Evolutionary conservation across 2,888 invertebrate genomes (phyloP), one percentile per base, ranked within the genome.

Genomic region (Parochlus steinenii): DNA sequence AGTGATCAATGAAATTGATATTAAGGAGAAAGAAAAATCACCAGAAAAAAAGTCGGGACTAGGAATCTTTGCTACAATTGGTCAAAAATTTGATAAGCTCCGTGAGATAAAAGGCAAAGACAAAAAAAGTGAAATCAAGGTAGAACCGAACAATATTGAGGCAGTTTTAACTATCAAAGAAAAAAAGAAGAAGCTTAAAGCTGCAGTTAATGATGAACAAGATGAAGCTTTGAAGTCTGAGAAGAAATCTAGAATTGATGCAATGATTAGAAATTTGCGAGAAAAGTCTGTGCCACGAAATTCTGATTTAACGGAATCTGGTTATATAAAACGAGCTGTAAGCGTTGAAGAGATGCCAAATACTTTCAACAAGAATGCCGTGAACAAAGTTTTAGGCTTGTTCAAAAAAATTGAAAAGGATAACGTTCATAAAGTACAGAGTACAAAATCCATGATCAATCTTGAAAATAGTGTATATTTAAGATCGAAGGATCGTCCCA

Each of bases 21-120:
- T 55, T 37, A 25, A 19, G 26, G 41, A 41, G 44, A 63, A 55
- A 43, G 52, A 45, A 47, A 61, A 55, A 37, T 54, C 56, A 0
- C 53, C 63, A 6, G 72, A 71, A 48, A 74, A 73, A 54, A 73
- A 74, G 53, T 62, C 69, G 2, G 65, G 61, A 42, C 58, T 64
- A 44, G 68, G 65, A 40, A 62, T 85, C 44, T 58, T 83, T 25
- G 79, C 79, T 49, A 73, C 74, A 1, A 69, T 83, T 45, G 81
- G 85, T 28, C 80, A 79, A 49, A 77, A 75, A 52, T 64, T 77
- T 48, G 78, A 78, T 54, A 78, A 75, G 51, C 64, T 78, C 23
- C 61, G 67, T 3, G 60, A 59, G 39, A 20, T 14, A 15, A 64
- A 64, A 48, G 34, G 27, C n/a, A 42, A 41, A 23, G 39, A 39